Base-by-base conservation (phyloP, 2,797 vertebrate species). In the Pipistrellus pygmaeus region DNA sequence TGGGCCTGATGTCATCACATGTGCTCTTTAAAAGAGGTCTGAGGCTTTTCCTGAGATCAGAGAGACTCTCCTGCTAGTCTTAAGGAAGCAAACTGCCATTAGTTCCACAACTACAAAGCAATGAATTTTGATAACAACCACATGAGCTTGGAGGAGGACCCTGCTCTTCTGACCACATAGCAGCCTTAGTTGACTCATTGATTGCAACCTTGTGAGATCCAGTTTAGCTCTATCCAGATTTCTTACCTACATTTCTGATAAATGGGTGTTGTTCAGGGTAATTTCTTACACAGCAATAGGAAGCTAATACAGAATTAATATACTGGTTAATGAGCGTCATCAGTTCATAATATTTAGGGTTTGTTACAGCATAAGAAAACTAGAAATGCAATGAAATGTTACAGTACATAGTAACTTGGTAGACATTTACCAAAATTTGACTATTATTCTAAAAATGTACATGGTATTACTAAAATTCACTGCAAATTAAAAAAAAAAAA, bases 381-480 rank as follows among this genome's bases (percentile, higher is more conserved):
- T 41, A 71, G 17, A 88, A 85, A 88, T 76, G 14, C 72, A 88
- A 73, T 72, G 9, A 91, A 92, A 76, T 92, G 10, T 85, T 81
- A 57, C 2, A 88, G 46, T 14, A 62, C 23, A 51, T 9, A 53
- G 48, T 55, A 84, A 55, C 12, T 73, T 69, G 25, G 80, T 35
- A 60, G 46, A 20, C 3, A 35, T 41, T 85, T 86, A 25, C n/a
- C 17, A 23, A 62, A 64, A 71, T 81, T 57, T 84, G 55, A 66
- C 30, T 75, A 12, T 69, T 44, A 25, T 86, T 8, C 38, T 72
- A 69, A 85, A 85, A 80, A 44, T 30, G 17, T 81, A 85, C 0
- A 4, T 82, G 38, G 55, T 15, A 86, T 68, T 57, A 69, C 23
- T 51, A 75, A 17, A 64, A 69, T 46, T 53, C 35, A 51, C 5